A percentile compares a stretch with the other conserved stretches of the same genome.
Evolutionary conservation across 2,797 vertebrate genomes (phyloP).

Genomic region (Hyperoplus lanceolatus): DNA sequence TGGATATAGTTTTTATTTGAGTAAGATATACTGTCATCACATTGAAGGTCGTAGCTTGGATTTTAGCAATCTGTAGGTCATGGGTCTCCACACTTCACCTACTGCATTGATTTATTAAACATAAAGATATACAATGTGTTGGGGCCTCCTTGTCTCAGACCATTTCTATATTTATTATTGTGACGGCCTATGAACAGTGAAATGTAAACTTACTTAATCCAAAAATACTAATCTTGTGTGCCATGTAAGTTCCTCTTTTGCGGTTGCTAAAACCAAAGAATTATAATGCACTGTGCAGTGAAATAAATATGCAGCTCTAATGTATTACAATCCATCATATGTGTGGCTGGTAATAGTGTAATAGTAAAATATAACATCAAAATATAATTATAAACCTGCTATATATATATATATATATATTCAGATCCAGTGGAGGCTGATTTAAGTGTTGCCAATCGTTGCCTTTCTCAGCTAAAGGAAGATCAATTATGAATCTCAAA

Average conservation of each 20-base stretch:
- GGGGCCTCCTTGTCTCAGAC: not conserved
- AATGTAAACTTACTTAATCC: not conserved
- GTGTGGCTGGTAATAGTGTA: not conserved
- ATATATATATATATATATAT: slow-evolving; percentile 4
- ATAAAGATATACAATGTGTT: not conserved
- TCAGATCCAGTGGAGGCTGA: slow-evolving; percentile 22
- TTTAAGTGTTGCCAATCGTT: slow-evolving; percentile 24
- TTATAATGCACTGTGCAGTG: not conserved
- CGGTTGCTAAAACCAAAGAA: not conserved
- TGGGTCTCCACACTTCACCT: too few relatives aligned
- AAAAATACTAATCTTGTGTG: not conserved
- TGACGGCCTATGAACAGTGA: not conserved
- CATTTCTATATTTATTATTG: not conserved
- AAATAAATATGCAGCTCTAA: not conserved
- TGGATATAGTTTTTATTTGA: not conserved
- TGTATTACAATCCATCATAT: slow-evolving; percentile 1
- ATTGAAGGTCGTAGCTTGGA: too few relatives aligned
- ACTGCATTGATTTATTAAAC: not conserved
- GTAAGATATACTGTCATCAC: not conserved
- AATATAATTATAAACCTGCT: slow-evolving; percentile 15
- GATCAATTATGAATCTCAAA: slow-evolving; percentile 60
- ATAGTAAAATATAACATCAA: not conserved
- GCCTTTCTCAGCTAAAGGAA: slow-evolving; percentile 28
- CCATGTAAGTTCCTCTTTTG: not conserved
- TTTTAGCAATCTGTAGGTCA: not conserved